phyloP scores from a whole-genome alignment of 2,797 vertebrate genomes.

The Pangasius larnaudii region DNA sequence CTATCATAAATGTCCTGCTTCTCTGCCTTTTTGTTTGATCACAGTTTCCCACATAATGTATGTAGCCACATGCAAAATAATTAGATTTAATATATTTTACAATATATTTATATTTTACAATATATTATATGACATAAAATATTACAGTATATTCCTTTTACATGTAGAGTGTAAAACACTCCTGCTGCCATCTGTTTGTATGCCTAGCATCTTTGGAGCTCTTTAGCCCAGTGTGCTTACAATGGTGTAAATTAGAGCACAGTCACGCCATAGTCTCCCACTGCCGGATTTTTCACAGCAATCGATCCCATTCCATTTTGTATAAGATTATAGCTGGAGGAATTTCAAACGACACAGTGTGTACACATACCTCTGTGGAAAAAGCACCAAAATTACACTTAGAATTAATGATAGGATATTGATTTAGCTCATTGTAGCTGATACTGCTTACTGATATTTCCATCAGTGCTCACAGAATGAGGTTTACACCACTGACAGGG shows the following conservation, averaged over 20 bases:
- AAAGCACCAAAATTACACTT: constrained; percentile 48
- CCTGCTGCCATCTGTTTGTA: constrained; percentile 59
- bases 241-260: constrained; percentile 74
- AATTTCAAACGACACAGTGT: constrained; percentile 54
- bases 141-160: constrained; percentile 45
- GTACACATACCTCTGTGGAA: constrained; percentile 48
- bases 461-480: constrained; percentile 3
- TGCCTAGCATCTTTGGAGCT: constrained; percentile 57
- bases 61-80: constrained; percentile 13
- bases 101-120: constrained; percentile 37
- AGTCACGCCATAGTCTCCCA: constrained; percentile 77
- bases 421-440: background rate
- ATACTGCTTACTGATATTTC: constrained; percentile 22
- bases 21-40: constrained; percentile 34
- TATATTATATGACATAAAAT: constrained; percentile 11
- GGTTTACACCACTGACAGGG: constrained; percentile 25
- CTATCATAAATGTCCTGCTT: constrained; percentile 15
- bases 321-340: constrained; percentile 57
- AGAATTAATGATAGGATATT: background rate
- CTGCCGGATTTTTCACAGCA: constrained; percentile 66
- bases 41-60: constrained; percentile 48
- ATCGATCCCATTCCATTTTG: constrained; percentile 46
- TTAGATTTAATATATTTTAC: constrained; percentile 33
- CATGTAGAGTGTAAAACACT: constrained; percentile 63
- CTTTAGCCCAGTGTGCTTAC: constrained; percentile 56